Evolutionary conservation across 2,888 invertebrate species (phyloP).

Genomic region (Venusia cambrica): DNA sequence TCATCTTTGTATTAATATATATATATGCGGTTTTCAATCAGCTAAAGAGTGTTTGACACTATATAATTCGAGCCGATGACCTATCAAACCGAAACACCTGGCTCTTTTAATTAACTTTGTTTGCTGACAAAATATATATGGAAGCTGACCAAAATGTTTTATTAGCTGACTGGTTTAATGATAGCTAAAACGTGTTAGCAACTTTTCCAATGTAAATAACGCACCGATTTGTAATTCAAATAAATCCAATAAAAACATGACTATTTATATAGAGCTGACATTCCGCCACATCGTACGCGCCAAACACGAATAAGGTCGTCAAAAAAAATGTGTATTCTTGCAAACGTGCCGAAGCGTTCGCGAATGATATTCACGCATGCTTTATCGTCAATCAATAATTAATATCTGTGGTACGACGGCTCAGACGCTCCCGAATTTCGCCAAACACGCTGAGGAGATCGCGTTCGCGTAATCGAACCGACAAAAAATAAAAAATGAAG

Average conservation of each 20-base stretch:
- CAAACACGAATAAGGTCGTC: conserved; percentile 19
- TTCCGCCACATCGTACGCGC: conserved; percentile 13
- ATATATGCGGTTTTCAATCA: too few relatives aligned
- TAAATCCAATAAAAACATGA: conserved; percentile 10
- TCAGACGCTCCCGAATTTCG: conserved; percentile 80
- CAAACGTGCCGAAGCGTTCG: conserved; percentile 45
- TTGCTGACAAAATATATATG: too few relatives aligned
- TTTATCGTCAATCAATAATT: conserved; percentile 80
- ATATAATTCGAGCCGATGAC: too few relatives aligned
- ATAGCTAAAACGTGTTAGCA: too few relatives aligned
- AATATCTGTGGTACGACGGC: conserved; percentile 73
- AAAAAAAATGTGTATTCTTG: conserved; percentile 28
- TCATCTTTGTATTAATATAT: too few relatives aligned
- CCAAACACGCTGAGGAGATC: conserved; percentile 74
- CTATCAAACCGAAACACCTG: too few relatives aligned
- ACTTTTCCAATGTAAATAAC: conserved; percentile 8
- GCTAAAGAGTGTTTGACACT: too few relatives aligned
- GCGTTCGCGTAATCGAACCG: conserved; percentile 79
- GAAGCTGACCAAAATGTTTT: too few relatives aligned
- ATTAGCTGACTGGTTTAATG: too few relatives aligned
- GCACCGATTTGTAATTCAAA: conserved; percentile 15
- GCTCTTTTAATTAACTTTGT: too few relatives aligned
- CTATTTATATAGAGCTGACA: conserved; percentile 12
- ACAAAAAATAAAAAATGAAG: conserved; percentile 80
- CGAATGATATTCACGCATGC: conserved; percentile 67